Evolutionary conservation across 2,113 vertebrate genomes (phyloP), one percentile per base, ranked within the genome.

Genomic region (Salvator merianae): DNA sequence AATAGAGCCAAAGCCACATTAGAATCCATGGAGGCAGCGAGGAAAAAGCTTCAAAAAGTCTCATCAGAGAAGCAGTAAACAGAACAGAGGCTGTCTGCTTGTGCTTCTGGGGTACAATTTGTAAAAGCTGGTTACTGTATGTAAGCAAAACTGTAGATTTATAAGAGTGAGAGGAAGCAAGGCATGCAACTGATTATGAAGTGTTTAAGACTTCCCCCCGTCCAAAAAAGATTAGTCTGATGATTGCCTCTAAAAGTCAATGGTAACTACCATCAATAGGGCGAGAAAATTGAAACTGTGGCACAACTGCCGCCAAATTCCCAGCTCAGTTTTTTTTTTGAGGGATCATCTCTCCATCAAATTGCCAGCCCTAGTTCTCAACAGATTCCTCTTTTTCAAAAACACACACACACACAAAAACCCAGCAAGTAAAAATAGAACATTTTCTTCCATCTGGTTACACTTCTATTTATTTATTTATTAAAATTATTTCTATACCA

Each of bases 1-100:
- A 71, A 28, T 71, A 59, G 72, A 84, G 83, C 76, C n/a, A 79
- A 79, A 72, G 76, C 53, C 76, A 72, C 71, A 32, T 59, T 84
- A 79, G 53, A 79, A 78, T 78, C 68, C 24, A 14, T 69, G 77
- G 24, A 65, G 55, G 55, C 55, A 59, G 16, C 55, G 18, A 4
- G 32, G 30, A 55, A 63, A 73, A 79, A 73, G 38, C 69, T 71
- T 83, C 73, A 68, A 38, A 77, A 55, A 50, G 63, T 55, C 22
- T 79, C 40, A 26, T 12, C 40, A 65, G 68, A 79, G 14, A 59
- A 50, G 12, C 40, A 28, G 24, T 79, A 79, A 79, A 79, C 53
- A 72, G 72, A 79, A 50, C 3, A 9, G 79, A 14, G 55, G 34
- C 69, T 36, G 62, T 34, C 68, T 73, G 68, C 38, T n/a, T 47